phyloP scores from a whole-genome alignment of 2,797 vertebrate species.

The Falco concolor region DNA sequence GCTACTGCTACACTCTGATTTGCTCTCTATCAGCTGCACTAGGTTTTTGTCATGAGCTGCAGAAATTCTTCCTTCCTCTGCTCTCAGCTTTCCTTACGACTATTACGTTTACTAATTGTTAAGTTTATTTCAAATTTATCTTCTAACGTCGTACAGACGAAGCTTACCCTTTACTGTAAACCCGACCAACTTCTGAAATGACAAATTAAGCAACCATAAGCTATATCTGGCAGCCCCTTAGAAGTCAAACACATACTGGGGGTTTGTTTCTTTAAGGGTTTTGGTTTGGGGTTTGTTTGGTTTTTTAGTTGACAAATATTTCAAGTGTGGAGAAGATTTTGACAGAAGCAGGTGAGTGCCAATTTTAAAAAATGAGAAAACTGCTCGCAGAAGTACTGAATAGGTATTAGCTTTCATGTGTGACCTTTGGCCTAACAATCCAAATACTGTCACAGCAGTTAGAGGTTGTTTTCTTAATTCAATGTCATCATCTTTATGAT shows the following conservation, averaged over 20 bases:
- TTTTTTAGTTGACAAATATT: conserved; percentile 70
- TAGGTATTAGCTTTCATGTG: conserved; percentile 80
- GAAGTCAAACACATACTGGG: conserved; percentile 32
- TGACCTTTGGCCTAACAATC: conserved; percentile 79
- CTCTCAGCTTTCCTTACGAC: conserved; percentile 69
- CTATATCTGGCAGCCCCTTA: not conserved
- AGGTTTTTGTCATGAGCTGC: conserved; percentile 70
- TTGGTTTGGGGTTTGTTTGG: not conserved
- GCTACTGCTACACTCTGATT: conserved; percentile 72
- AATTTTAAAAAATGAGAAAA: conserved; percentile 56
- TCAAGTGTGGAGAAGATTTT: conserved; percentile 47
- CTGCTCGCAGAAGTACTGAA: conserved; percentile 79
- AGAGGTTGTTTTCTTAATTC: conserved; percentile 70
- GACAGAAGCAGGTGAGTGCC: conserved; percentile 69
- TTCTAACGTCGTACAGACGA: conserved; percentile 12
- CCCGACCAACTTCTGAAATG: conserved; percentile 8
- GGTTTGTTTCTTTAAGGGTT: conserved; percentile 32
- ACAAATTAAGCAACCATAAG: not conserved
- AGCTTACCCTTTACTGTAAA: conserved; percentile 14
- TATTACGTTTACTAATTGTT: conserved; percentile 74
- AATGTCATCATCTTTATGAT: not conserved
- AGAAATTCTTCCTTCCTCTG: conserved; percentile 69
- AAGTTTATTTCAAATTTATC: conserved; percentile 28
- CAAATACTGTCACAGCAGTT: conserved; percentile 81
- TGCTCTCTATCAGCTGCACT: conserved; percentile 74